These are phyloP conservation scores for Temnothorax curvispinosus DNA, from an alignment of 1,140 invertebrate species.

Conservation along the genomic window DNA sequence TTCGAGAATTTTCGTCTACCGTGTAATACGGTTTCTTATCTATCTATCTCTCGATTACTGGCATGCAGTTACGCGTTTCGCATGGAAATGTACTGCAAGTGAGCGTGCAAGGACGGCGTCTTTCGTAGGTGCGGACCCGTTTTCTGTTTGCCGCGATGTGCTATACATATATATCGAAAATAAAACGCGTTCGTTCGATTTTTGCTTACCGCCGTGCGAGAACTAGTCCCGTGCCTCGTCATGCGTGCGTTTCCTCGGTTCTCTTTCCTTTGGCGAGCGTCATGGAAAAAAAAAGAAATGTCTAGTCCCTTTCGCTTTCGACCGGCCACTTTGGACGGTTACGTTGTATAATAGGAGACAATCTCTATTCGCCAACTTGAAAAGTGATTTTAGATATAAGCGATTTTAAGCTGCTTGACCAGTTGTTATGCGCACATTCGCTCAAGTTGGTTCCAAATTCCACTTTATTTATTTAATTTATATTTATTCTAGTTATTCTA, in stretches of 20 bases:
- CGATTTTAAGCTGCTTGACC: background rate
- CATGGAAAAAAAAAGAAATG: background rate
- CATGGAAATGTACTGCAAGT: slow-evolving; percentile 40
- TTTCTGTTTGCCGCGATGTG: background rate
- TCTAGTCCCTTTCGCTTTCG: slow-evolving; percentile 67
- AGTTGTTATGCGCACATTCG: background rate
- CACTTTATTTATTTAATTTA: too few species aligned
- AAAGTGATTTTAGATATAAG: background rate
- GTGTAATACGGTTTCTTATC: slow-evolving; percentile 30
- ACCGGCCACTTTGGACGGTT: background rate
- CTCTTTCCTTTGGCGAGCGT: background rate
- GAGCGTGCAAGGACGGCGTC: slow-evolving; percentile 55
- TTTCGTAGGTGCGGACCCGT: slow-evolving; percentile 30
- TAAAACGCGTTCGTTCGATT: background rate
- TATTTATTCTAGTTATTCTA: too few species aligned
- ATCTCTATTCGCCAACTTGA: background rate
- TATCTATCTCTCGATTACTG: slow-evolving; percentile 28
- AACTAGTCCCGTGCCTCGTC: slow-evolving; percentile 26
- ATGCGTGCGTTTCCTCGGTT: slow-evolving; percentile 9
- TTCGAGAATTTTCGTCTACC: slow-evolving; percentile 26
- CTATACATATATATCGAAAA: slow-evolving; percentile 13
- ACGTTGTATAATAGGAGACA: background rate
- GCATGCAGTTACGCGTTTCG: slow-evolving; percentile 37
- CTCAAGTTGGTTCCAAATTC: background rate
- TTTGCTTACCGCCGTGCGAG: background rate